phyloP scores from a whole-genome alignment of 1,140 invertebrate species.

The Antheraea pernyi region DNA sequence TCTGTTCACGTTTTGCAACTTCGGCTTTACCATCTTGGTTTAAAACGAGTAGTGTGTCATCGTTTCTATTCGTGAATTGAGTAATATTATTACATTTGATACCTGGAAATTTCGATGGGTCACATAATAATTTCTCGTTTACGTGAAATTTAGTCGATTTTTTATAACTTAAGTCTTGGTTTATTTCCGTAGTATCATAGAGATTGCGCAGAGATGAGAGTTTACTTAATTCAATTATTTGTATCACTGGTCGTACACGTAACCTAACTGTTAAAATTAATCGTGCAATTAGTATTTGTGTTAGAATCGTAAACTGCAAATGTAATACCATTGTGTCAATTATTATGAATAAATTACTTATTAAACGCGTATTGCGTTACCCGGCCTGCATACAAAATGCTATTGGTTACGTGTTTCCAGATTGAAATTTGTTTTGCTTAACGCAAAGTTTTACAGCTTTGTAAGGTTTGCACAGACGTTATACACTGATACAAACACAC shows the following conservation, averaged over 20 bases:
- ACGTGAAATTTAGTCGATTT: not conserved
- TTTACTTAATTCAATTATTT: not conserved
- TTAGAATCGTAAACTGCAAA: not conserved
- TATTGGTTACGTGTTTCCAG: not conserved
- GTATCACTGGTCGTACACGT: not conserved
- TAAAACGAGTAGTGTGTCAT: not conserved
- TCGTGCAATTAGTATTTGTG: not conserved
- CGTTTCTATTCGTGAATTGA: not conserved
- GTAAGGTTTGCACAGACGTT: no score
- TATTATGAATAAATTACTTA: not conserved
- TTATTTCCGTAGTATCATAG: no score
- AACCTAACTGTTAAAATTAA: not conserved
- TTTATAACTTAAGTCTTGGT: not conserved
- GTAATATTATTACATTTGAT: not conserved
- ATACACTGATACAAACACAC: no score
- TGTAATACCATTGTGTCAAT: not conserved
- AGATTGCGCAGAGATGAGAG: no score
- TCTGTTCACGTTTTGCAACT: not conserved
- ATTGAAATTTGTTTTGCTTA: no score
- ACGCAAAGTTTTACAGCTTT: no score
- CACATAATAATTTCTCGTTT: not conserved
- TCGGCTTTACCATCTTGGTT: not conserved
- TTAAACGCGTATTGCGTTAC: not conserved
- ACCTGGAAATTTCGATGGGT: not conserved
- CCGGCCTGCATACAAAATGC: not conserved